phyloP scores from a whole-genome alignment of 2,797 vertebrate species.

The Falco berigora region DNA sequence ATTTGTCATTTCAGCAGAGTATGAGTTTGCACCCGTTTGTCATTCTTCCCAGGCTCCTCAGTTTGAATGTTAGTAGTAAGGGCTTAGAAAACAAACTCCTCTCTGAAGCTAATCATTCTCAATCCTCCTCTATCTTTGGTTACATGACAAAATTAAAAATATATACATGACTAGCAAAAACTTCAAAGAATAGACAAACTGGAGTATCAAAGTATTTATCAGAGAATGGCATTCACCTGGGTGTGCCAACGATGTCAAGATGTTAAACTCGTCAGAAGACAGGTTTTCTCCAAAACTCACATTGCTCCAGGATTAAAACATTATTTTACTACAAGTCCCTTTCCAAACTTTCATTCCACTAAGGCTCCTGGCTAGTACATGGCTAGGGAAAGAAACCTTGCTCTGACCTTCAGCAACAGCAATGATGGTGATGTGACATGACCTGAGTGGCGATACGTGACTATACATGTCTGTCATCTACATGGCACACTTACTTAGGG shows the following conservation, averaged over 20 bases:
- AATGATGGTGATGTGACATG: fast-evolving
- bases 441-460: fast-evolving
- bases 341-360: background rate
- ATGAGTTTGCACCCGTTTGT: background rate
- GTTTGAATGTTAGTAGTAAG: background rate
- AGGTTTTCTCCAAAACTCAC: background rate
- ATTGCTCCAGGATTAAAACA: background rate
- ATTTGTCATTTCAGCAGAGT: background rate
- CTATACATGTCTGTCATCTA: background rate
- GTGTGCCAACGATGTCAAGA: background rate
- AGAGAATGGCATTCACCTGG: background rate
- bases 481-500: background rate
- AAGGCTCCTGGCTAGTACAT: background rate
- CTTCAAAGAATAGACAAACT: background rate
- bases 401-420: background rate
- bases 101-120: background rate
- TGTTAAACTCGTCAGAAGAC: background rate
- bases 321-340: background rate
- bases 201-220: background rate
- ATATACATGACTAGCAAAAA: background rate
- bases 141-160: background rate
- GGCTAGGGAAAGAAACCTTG: background rate
- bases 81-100: background rate
- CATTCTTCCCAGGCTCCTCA: background rate
- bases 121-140: background rate